Conservation (phyloP, 2,888 invertebrate species). For the Hydrotaea diabolus region DNA sequence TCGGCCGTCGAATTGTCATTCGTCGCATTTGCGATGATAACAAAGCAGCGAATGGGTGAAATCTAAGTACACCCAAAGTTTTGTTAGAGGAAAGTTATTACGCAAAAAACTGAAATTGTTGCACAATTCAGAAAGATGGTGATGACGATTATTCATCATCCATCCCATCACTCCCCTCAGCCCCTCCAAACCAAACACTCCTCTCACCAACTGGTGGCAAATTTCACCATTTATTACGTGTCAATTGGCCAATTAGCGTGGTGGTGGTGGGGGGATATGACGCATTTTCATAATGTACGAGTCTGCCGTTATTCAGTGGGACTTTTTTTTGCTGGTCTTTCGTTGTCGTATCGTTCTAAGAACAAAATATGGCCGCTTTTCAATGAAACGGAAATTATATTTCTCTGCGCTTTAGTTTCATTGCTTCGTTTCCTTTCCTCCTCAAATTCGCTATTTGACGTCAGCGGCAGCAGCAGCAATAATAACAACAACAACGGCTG, state of each 20-base stretch:
- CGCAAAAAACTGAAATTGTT: background rate
- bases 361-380: slow-evolving; percentile 6
- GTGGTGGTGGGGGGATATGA: too few species aligned
- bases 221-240: background rate
- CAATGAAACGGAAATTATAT: background rate
- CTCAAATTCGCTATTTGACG: background rate
- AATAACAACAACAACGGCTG: background rate
- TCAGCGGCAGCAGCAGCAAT: background rate
- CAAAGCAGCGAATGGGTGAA: background rate
- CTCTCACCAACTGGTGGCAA: too few species aligned
- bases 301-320: background rate
- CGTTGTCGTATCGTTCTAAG: background rate
- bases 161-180: background rate
- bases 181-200: too few species aligned
- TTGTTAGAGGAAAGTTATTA: background rate
- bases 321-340: background rate
- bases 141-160: background rate
- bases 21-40: background rate
- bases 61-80: background rate
- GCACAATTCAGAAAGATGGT: background rate
- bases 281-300: too few species aligned
- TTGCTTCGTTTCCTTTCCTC: background rate
- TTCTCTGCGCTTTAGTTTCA: background rate
- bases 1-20: too few species aligned
- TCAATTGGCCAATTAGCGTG: background rate